A percentile compares a stretch with the other conserved stretches of the same genome.
Conservation (phyloP, 2,797 vertebrate species). For the Sebastes umbrosus region DNA sequence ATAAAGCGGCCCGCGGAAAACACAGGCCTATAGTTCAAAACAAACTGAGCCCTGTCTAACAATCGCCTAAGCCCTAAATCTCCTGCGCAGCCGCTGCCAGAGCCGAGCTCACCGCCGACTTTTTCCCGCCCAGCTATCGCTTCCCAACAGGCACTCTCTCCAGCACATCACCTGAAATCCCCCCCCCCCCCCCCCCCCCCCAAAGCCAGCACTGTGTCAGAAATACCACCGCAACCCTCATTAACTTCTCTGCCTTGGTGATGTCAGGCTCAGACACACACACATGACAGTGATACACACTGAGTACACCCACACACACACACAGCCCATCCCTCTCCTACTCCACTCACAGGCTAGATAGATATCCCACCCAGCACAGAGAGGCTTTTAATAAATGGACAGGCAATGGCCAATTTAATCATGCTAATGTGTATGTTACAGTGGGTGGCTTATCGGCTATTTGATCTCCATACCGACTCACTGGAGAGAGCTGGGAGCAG, state of each 20-base stretch:
- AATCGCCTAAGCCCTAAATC: slow-evolving; percentile 65
- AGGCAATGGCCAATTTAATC: slow-evolving; percentile 64
- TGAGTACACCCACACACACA: neutral
- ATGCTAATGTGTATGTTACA: slow-evolving; percentile 67
- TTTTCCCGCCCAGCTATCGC: slow-evolving; percentile 29
- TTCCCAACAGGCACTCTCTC: slow-evolving; percentile 10
- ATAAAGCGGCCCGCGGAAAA: slow-evolving; percentile 54
- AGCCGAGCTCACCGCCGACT: slow-evolving; percentile 7
- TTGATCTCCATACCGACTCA: slow-evolving; percentile 36
- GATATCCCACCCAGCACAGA: slow-evolving; percentile 32
- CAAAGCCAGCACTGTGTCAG: slow-evolving; percentile 13
- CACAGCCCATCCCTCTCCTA: neutral
- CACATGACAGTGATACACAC: slow-evolving; percentile 12
- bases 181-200: neutral
- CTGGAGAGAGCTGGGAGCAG: slow-evolving; percentile 10
- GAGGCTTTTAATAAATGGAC: slow-evolving; percentile 63
- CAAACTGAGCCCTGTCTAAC: slow-evolving; percentile 62
- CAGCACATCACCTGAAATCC: slow-evolving; percentile 26
- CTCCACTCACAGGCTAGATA: neutral
- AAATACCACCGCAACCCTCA: slow-evolving; percentile 37
- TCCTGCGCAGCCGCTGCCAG: slow-evolving; percentile 32
- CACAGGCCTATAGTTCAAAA: slow-evolving; percentile 57
- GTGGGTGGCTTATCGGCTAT: slow-evolving; percentile 35
- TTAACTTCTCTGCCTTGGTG: slow-evolving; percentile 33
- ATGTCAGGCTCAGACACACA: slow-evolving; percentile 20